Conservation (phyloP, 2,888 invertebrate species). For the Dicyrtoma fusca region DNA sequence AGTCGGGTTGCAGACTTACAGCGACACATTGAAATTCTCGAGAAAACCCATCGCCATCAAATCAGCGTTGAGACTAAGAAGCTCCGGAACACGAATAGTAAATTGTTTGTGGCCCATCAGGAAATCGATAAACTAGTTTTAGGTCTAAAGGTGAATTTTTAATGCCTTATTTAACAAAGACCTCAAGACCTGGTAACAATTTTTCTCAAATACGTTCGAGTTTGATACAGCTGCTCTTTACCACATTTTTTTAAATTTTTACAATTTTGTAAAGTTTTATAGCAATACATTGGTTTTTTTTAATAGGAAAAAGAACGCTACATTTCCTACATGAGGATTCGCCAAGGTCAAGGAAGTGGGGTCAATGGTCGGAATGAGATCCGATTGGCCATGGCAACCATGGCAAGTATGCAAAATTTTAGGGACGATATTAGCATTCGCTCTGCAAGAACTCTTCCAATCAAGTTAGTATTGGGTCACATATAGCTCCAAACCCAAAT, state of each 20-base stretch:
- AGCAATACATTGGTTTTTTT: too few species aligned
- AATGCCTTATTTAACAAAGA: neutral
- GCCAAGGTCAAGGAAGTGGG: conserved; percentile 16
- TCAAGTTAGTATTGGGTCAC: neutral
- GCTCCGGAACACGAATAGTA: conserved; percentile 40
- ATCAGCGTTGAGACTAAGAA: conserved; percentile 43
- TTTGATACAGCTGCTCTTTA: too few species aligned
- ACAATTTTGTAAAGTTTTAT: conserved; percentile 3
- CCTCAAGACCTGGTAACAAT: neutral
- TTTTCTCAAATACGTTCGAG: neutral
- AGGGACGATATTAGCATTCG: conserved; percentile 11
- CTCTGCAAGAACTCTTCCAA: conserved; percentile 17
- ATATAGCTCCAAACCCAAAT: neutral
- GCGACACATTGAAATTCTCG: conserved; percentile 47
- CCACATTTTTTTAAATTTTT: neutral
- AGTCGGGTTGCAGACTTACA: conserved; percentile 41
- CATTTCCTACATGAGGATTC: conserved; percentile 46
- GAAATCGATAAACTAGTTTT: conserved; percentile 41
- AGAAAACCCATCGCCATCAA: conserved; percentile 49
- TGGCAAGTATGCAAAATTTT: neutral
- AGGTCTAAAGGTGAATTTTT: conserved; percentile 35
- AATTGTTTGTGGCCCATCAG: conserved; percentile 41
- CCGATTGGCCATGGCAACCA: neutral
- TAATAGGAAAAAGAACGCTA: conserved; percentile 46
- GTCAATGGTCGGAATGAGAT: neutral